Percentiles rank a stretch among this genome's conserved stretches.
Conservation (phyloP, 2,113 vertebrate genomes). For the Zosterops hypoxanthus region DNA sequence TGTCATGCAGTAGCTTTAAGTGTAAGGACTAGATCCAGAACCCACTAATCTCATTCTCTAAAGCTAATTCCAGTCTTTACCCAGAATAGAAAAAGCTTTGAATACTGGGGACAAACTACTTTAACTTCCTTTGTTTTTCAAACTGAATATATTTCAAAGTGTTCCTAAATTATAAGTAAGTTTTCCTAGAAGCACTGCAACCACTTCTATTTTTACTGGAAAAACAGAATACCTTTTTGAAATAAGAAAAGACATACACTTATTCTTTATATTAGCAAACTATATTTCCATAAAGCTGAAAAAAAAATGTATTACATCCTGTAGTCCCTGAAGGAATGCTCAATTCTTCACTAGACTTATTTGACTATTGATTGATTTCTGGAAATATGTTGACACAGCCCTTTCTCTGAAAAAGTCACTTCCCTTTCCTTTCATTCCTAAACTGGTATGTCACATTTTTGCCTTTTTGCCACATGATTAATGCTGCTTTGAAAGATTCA, state of each 20-base stretch:
- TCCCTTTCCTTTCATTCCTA: background rate
- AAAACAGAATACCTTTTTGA: background rate
- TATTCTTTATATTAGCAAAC: background rate
- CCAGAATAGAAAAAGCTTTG: background rate
- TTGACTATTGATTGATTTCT: constrained; percentile 61
- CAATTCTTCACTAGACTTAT: constrained; percentile 33
- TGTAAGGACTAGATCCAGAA: background rate
- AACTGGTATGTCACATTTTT: background rate
- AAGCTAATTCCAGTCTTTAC: background rate
- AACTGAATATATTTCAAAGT: background rate
- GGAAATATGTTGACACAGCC: constrained; percentile 39
- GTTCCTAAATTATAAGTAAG: background rate
- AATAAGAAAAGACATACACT: background rate
- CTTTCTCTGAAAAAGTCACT: constrained; percentile 1
- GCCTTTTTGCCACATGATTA: constrained; percentile 50
- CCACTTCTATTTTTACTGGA: background rate
- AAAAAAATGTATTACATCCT: background rate
- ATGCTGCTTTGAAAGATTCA: constrained; percentile 39
- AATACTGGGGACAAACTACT: background rate
- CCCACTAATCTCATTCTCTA: background rate
- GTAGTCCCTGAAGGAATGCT: background rate
- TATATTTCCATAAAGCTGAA: background rate
- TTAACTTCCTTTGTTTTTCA: background rate
- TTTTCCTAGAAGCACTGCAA: background rate
- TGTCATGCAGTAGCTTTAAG: background rate